Percentiles rank a stretch among this genome's conserved stretches.
Evolutionary conservation across 2,113 vertebrate genomes (phyloP).

Genomic region (Sapajus apella): DNA sequence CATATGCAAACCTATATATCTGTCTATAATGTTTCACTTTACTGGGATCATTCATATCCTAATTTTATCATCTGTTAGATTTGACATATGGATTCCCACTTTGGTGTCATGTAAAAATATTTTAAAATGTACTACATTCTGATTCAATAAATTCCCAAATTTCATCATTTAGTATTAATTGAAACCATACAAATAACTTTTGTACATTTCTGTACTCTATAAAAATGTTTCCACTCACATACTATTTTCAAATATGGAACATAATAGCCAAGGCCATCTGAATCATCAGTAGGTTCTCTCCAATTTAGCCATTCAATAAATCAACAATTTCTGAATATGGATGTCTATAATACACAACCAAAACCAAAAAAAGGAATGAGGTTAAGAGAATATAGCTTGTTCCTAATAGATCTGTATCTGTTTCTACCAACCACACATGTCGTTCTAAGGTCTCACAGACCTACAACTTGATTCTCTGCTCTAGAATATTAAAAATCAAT

Average conservation of each 20-base stretch:
- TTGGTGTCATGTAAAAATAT: not conserved
- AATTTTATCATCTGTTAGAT: conserved; percentile 8
- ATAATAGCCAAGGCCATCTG: not conserved
- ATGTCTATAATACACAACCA: not conserved
- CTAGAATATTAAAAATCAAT: not conserved
- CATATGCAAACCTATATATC: not conserved
- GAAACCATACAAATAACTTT: not conserved
- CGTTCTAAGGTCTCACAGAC: not conserved
- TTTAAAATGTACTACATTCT: not conserved
- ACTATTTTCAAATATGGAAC: not conserved
- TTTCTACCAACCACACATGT: not conserved
- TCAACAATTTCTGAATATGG: not conserved
- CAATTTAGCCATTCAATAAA: not conserved
- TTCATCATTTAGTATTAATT: not conserved
- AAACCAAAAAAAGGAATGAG: not conserved
- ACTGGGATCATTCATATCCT: not conserved
- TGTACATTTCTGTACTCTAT: not conserved
- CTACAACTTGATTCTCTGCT: not conserved
- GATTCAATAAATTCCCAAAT: not conserved
- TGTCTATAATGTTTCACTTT: not conserved
- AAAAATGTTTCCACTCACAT: not conserved
- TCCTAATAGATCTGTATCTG: not conserved
- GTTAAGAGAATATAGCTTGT: not conserved
- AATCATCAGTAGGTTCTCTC: not conserved
- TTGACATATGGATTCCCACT: not conserved